Evolutionary conservation across 2,113 vertebrate genomes (phyloP), one percentile per base, ranked within the genome.

Genomic region (Vireo altiloquus): DNA sequence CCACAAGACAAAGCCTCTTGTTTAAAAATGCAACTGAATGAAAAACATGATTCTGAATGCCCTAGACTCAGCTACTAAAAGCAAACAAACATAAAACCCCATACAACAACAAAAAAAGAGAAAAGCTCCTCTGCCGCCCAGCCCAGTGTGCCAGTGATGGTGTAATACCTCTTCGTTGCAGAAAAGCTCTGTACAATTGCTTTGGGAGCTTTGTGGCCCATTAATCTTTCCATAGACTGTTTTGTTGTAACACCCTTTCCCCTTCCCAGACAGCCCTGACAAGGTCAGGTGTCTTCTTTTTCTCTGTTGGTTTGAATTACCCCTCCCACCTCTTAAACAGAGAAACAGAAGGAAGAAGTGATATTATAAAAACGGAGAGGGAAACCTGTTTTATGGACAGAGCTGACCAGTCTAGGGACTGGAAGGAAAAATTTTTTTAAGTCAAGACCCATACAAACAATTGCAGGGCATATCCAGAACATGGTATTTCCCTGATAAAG

Each of bases 21-120:
- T 96, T 94, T 72, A 35, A 93, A 95, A 90, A 72, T n/a, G 78
- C 70, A 85, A 57, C 74, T 96, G 94, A 93, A 92, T 96, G 85
- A 93, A 91, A 94, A 96, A 72, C 78, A 82, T 0, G 9, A 59
- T 92, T 91, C 92, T 87, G 66, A 91, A 89, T 84, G 87, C 65
- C 39, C n/a, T 81, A 37, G 83, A 50, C 77, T 87, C 81, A 60
- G 93, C 95, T 94, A 83, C 83, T 89, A 91, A 80, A 96, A 91
- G 37, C 77, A 92, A 95, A 95, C 84, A 92, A 72, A 60, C 19
- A 82, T 65, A 87, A 54, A 47, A 14, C 1, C 22, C 60, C 22
- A 0, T 28, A 19, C 60, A 24, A 24, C 21, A 21, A 79, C n/a
- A 65, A 74, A 79, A 93, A 39, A 39, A 77, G 13, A 52, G 15